Percentiles rank a stretch among this genome's conserved stretches.
Evolutionary conservation across 2,113 vertebrate genomes (phyloP).

Genomic region (Bubalus kerabau): DNA sequence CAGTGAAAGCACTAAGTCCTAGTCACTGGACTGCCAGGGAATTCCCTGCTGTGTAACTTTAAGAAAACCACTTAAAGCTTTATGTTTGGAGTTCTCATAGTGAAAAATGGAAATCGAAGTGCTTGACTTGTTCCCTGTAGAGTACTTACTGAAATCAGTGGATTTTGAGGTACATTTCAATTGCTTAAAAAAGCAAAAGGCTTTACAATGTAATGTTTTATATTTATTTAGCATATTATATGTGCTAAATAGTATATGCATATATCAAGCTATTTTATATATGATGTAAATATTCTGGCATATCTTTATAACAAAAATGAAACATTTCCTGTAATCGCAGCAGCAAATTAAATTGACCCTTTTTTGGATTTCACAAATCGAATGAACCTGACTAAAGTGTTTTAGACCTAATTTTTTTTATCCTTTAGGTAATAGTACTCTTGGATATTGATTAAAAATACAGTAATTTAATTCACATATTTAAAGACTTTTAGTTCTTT

Average conservation of each 20-base stretch:
- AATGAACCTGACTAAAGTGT: conserved; percentile 34
- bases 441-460: conserved; percentile 27
- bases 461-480: conserved; percentile 33
- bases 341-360: conserved; percentile 23
- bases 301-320: conserved; percentile 32
- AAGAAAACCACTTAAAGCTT: conserved; percentile 35
- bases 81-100: conserved; percentile 15
- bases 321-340: conserved; percentile 9
- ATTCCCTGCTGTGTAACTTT: background rate
- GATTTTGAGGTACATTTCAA: conserved; percentile 19
- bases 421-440: conserved; percentile 12
- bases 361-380: background rate
- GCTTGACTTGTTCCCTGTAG: conserved; percentile 27
- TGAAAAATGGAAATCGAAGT: conserved; percentile 35
- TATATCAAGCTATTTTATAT: conserved; percentile 7
- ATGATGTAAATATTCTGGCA: background rate
- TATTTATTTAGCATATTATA: conserved; percentile 5
- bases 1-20: background rate
- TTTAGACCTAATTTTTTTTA: conserved; percentile 10
- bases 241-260: background rate
- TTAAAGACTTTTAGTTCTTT: conserved; percentile 45
- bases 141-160: conserved; percentile 36
- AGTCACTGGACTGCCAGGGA: background rate
- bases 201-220: conserved; percentile 8
- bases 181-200: conserved; percentile 2